Percentiles rank a stretch among this genome's conserved stretches.
These are phyloP conservation scores for Aegotheles bennettii DNA, from an alignment of 2,113 vertebrate genomes.

Conservation along the genomic window DNA sequence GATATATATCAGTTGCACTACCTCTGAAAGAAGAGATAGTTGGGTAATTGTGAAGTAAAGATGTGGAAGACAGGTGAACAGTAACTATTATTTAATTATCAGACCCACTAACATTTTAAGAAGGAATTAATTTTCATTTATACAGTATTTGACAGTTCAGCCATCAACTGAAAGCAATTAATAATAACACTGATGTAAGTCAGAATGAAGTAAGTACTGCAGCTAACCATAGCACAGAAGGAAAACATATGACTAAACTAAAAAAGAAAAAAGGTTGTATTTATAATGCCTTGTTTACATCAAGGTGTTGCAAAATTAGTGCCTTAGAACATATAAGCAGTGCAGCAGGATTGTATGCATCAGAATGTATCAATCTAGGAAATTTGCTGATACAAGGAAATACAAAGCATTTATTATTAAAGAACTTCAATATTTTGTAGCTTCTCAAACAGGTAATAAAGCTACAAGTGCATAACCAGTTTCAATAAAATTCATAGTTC, in stretches of 20 bases:
- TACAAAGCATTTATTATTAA: slow-evolving; percentile 41
- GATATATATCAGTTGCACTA: neutral
- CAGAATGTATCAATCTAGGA: slow-evolving; percentile 39
- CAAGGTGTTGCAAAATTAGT: slow-evolving; percentile 28
- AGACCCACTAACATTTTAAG: slow-evolving; percentile 1
- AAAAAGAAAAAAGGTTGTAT: neutral
- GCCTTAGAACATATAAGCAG: neutral
- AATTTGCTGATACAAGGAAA: slow-evolving; percentile 60
- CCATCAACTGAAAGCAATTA: neutral
- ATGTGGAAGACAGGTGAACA: neutral
- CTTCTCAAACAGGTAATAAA: slow-evolving; percentile 66
- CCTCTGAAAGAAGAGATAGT: neutral
- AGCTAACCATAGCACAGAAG: neutral
- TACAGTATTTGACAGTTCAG: neutral
- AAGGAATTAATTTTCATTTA: neutral
- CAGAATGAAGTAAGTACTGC: neutral
- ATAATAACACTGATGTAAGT: neutral
- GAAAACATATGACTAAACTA: neutral
- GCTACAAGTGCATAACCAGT: slow-evolving; percentile 9
- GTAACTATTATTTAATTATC: neutral
- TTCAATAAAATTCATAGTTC: slow-evolving; percentile 51
- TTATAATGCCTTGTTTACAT: neutral
- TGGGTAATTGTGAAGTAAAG: neutral
- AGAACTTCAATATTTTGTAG: slow-evolving; percentile 35
- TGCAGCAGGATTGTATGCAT: slow-evolving; percentile 19